These are phyloP conservation scores for Ceratoteleas bidentatus DNA, from an alignment of 1,140 invertebrate genomes.

Conservation along the genomic window DNA sequence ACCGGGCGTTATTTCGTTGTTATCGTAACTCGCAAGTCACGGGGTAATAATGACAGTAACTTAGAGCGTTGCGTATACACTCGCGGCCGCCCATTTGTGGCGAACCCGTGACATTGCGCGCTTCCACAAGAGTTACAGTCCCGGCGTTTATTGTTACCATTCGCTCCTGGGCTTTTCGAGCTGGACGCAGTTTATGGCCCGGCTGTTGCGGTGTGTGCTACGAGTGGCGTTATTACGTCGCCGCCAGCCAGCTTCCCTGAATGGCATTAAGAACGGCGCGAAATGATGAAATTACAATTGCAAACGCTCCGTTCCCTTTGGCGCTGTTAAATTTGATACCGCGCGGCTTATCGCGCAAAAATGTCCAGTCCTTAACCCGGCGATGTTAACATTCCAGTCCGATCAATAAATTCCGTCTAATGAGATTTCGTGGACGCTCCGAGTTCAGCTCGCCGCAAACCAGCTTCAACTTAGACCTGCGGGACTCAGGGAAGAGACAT, in stretches of 20 bases:
- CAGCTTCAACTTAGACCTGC: not conserved
- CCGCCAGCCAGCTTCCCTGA: slow-evolving; percentile 13
- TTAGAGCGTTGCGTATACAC: slow-evolving; percentile 24
- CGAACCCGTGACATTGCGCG: slow-evolving; percentile 31
- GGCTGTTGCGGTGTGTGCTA: slow-evolving; percentile 28
- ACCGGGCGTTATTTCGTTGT: slow-evolving; percentile 34
- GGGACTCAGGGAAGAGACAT: not conserved
- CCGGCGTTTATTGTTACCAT: slow-evolving; percentile 48
- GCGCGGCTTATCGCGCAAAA: slow-evolving; percentile 5
- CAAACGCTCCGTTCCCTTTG: not conserved
- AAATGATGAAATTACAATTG: slow-evolving; percentile 26
- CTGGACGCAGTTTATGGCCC: slow-evolving; percentile 47
- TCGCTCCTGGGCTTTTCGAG: slow-evolving; percentile 48
- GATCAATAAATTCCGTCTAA: slow-evolving; percentile 13
- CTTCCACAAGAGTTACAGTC: slow-evolving; percentile 29
- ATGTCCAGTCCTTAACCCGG: not conserved
- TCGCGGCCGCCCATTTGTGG: slow-evolving; percentile 37
- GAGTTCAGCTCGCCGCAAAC: not conserved
- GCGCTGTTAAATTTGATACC: slow-evolving; percentile 21
- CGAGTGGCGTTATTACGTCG: slow-evolving; percentile 23
- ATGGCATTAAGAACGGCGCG: slow-evolving; percentile 10
- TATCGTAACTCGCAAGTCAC: slow-evolving; percentile 51
- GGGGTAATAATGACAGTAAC: slow-evolving; percentile 51
- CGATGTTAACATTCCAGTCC: slow-evolving; percentile 6
- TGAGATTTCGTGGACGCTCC: slow-evolving; percentile 5